Conservation (phyloP, 2,888 invertebrate species). For the Drosophila maculinotata region DNA sequence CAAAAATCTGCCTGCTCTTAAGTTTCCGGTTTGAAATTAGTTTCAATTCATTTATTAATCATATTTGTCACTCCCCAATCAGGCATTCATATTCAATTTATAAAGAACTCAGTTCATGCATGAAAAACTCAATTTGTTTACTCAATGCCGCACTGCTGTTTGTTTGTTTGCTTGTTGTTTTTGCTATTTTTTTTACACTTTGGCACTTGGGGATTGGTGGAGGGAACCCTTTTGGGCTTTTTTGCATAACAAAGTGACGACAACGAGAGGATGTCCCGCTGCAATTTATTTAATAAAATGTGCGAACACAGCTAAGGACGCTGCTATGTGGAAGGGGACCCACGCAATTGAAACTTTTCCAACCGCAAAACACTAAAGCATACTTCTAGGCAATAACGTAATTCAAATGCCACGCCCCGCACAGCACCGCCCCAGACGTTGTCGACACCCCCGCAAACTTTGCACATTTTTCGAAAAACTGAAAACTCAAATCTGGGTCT, state of each 20-base stretch:
- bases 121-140: constrained; percentile 56
- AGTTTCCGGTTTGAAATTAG: background rate
- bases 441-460: constrained; percentile 72
- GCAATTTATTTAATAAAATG: constrained; percentile 78
- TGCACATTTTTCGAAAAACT: constrained; percentile 67
- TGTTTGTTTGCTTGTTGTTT: constrained; percentile 10
- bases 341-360: constrained; percentile 79
- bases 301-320: constrained; percentile 46
- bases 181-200: constrained; percentile 38
- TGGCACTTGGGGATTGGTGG: constrained; percentile 15
- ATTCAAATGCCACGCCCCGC: constrained; percentile 58
- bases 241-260: constrained; percentile 68
- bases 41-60: constrained; percentile 18
- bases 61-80: constrained; percentile 13
- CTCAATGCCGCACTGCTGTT: constrained; percentile 24
- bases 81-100: constrained; percentile 25
- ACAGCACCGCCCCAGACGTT: constrained; percentile 41
- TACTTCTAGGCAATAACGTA: constrained; percentile 80
- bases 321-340: constrained; percentile 44
- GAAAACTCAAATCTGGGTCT: constrained; percentile 58
- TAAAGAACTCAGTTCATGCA: constrained; percentile 25
- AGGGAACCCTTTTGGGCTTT: constrained; percentile 44
- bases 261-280: constrained; percentile 52
- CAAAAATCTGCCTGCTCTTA: no score
- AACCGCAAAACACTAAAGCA: constrained; percentile 79